Percentiles rank a stretch among this genome's conserved stretches.
Conservation (phyloP, 2,113 vertebrate species). For the Leptocoma aspasia region DNA sequence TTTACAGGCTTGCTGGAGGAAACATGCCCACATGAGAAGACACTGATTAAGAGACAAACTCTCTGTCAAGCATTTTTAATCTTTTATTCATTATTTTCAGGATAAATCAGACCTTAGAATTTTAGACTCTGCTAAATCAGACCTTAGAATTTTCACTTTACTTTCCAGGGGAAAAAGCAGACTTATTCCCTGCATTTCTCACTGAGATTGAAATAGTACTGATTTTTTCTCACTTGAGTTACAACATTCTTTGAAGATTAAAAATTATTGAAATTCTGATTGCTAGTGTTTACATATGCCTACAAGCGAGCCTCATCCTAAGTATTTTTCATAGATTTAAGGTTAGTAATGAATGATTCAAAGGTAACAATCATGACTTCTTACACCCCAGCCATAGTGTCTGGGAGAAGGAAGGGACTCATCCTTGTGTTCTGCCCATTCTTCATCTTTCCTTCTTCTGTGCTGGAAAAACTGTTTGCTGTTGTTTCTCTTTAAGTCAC, state of each 20-base stretch:
- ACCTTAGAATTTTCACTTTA: background rate
- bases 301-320: background rate
- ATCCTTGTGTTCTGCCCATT: background rate
- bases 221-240: background rate
- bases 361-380: background rate
- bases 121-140: background rate
- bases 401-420: background rate
- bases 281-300: background rate
- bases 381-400: background rate
- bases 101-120: background rate
- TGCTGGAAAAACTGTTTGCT: background rate
- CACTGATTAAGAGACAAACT: slow-evolving; percentile 1
- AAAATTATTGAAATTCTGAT: background rate
- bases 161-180: background rate
- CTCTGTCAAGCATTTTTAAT: slow-evolving; percentile 2
- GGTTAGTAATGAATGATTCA: background rate
- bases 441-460: background rate
- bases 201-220: background rate
- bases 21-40: background rate
- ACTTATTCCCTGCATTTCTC: background rate
- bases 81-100: slow-evolving; percentile 22
- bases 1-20: slow-evolving; percentile 6
- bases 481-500: background rate
- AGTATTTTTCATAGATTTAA: background rate
- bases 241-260: background rate